These are phyloP conservation scores for Vandiemenella viatica DNA, from an alignment of 2,888 invertebrate genomes.

Conservation along the genomic window DNA sequence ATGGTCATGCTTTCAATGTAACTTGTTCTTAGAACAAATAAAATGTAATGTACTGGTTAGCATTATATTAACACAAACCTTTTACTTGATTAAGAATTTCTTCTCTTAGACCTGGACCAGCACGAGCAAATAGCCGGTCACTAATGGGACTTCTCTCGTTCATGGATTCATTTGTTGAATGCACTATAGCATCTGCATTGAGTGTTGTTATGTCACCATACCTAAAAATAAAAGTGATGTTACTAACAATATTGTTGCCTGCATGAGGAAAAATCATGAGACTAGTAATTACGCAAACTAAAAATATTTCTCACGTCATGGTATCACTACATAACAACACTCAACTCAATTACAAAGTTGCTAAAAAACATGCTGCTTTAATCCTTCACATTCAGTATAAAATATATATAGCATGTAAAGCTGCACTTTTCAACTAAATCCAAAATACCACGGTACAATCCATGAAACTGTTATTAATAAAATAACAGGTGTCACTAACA, in stretches of 20 bases:
- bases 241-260: too few species aligned
- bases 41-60: too few species aligned
- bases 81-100: constrained; percentile 60
- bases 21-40: background rate
- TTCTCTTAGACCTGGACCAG: constrained; percentile 73
- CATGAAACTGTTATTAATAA: too few species aligned
- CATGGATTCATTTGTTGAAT: constrained; percentile 79
- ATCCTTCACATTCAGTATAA: background rate
- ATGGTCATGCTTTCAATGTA: too few species aligned
- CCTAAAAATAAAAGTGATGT: constrained; percentile 39
- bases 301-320: too few species aligned
- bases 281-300: too few species aligned
- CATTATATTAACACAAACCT: constrained; percentile 37
- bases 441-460: too few species aligned
- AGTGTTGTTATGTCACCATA: constrained; percentile 75
- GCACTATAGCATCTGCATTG: constrained; percentile 76
- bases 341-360: background rate
- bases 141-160: constrained; percentile 67
- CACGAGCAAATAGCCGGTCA: constrained; percentile 62
- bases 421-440: too few species aligned
- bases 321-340: too few species aligned
- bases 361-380: background rate
- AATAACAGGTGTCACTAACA: too few species aligned
- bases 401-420: too few species aligned
- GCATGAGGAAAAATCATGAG: too few species aligned